A percentile compares a stretch with the other conserved stretches of the same genome.
phyloP scores from a whole-genome alignment of 2,797 vertebrate genomes.

The Epinephelus malabaricus region DNA sequence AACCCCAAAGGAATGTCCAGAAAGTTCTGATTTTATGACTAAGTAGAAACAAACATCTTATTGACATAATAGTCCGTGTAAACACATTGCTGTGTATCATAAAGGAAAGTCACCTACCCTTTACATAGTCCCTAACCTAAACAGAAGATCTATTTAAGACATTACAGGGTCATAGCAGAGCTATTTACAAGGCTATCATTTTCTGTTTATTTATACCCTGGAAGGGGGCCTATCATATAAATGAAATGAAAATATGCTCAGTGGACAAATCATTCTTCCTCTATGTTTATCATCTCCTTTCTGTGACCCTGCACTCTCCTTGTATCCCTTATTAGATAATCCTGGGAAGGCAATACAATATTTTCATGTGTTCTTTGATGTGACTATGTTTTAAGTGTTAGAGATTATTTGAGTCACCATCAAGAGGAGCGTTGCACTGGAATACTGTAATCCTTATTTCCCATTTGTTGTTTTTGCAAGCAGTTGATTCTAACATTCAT shows the following conservation, averaged over 20 bases:
- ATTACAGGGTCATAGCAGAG: conserved; percentile 39
- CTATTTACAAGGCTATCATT: conserved; percentile 71
- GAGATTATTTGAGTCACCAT: background rate
- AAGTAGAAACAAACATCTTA: background rate
- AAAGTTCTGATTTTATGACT: conserved; percentile 8
- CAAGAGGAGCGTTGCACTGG: background rate
- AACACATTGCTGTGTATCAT: conserved; percentile 5
- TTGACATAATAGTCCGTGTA: background rate
- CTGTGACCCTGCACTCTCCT: conserved; percentile 14
- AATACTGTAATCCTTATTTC: background rate
- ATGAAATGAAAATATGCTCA: conserved; percentile 44
- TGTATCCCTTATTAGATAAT: background rate
- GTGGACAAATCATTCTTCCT: conserved; percentile 29
- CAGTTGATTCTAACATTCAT: background rate
- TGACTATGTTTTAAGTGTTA: background rate
- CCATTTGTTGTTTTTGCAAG: background rate
- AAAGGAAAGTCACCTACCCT: conserved; percentile 8
- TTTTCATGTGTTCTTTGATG: background rate
- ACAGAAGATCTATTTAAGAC: conserved; percentile 61
- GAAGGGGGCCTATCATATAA: conserved; percentile 40
- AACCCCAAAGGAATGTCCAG: background rate
- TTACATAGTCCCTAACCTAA: conserved; percentile 34
- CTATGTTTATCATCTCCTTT: conserved; percentile 15
- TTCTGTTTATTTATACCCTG: conserved; percentile 73
- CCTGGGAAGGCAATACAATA: too few species aligned